These are phyloP conservation scores for Neoitamus cyanurus DNA, from an alignment of 2,888 invertebrate species.

Conservation along the genomic window DNA sequence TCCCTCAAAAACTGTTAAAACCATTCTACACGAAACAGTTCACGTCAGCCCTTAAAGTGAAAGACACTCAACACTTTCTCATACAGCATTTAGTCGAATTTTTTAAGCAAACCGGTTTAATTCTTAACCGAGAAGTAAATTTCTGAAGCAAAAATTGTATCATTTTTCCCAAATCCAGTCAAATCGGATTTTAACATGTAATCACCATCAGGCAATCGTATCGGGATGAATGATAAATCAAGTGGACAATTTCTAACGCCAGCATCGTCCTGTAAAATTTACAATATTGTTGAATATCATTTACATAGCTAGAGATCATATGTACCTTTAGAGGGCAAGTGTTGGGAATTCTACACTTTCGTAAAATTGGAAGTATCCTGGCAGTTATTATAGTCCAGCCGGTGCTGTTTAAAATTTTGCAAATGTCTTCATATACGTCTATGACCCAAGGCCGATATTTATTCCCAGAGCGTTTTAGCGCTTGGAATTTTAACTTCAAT, in stretches of 20 bases:
- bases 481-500: not conserved
- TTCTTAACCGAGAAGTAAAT: not conserved
- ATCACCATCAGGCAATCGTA: not conserved
- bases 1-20: too few relatives aligned
- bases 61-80: too few relatives aligned
- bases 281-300: too few relatives aligned
- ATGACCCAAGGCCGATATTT: not conserved
- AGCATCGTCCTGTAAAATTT: slow-evolving; percentile 2
- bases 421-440: not conserved
- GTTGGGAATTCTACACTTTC: not conserved
- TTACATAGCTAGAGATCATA: too few relatives aligned
- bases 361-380: not conserved
- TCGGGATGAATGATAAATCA: not conserved
- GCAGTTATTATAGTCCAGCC: not conserved
- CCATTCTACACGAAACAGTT: too few relatives aligned
- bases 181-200: not conserved
- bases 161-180: not conserved
- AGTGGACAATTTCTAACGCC: not conserved
- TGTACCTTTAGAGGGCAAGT: not conserved
- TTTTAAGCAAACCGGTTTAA: too few relatives aligned
- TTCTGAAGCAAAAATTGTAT: not conserved
- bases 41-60: too few relatives aligned
- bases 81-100: too few relatives aligned
- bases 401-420: not conserved
- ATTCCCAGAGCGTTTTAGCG: not conserved